These are phyloP conservation scores for Butorides virescens DNA, from an alignment of 2,113 vertebrate species.

Conservation along the genomic window DNA sequence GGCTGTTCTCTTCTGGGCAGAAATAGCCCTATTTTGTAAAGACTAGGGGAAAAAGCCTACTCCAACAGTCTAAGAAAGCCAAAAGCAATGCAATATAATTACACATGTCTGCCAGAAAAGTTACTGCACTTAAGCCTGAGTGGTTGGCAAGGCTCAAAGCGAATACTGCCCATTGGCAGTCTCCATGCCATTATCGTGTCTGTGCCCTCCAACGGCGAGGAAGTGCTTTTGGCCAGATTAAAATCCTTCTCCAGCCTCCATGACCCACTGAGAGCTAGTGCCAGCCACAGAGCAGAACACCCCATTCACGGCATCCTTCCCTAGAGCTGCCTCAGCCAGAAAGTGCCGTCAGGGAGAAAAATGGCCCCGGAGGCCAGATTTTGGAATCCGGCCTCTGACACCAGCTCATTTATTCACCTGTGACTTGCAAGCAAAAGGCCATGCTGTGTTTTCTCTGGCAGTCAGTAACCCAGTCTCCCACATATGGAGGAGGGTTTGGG, in stretches of 20 bases:
- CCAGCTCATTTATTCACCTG: background rate
- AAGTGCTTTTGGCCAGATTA: background rate
- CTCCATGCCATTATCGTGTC: rapidly evolving
- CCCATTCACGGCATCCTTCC: background rate
- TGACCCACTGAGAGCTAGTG: background rate
- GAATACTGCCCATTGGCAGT: background rate
- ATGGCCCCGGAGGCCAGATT: background rate
- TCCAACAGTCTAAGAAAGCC: background rate
- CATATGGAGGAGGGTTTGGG: background rate
- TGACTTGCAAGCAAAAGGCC: background rate
- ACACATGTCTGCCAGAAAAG: background rate
- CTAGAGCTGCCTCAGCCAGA: background rate
- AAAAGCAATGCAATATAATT: background rate
- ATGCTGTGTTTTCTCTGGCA: background rate
- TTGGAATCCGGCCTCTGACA: background rate
- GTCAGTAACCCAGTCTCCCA: background rate
- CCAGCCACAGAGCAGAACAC: background rate
- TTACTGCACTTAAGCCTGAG: background rate
- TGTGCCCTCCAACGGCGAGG: background rate
- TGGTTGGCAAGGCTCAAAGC: background rate
- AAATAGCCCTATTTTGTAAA: background rate
- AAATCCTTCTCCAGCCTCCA: background rate
- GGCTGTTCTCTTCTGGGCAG: background rate
- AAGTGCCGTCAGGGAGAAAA: background rate
- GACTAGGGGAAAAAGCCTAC: background rate